Evolutionary conservation across 2,888 invertebrate species (phyloP).

Genomic region (Polydrusus tereticollis): DNA sequence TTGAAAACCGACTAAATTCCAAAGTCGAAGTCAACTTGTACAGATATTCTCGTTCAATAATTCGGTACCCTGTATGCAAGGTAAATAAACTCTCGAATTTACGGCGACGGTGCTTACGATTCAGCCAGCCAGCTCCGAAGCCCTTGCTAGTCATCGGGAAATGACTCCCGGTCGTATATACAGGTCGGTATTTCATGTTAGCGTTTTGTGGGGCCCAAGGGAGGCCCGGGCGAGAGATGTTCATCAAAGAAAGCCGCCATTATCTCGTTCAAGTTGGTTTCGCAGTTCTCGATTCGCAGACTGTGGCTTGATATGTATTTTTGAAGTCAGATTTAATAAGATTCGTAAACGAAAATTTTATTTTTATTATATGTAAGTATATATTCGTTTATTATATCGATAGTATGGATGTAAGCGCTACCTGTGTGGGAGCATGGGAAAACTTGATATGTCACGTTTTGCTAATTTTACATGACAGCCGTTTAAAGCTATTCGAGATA

Average conservation of each 20-base stretch:
- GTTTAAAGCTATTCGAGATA: no score
- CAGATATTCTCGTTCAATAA: no score
- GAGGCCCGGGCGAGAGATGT: slow-evolving; percentile 1
- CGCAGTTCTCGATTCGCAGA: not conserved
- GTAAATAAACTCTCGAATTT: slow-evolving; percentile 18
- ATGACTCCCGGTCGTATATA: slow-evolving; percentile 18
- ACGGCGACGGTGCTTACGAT: slow-evolving; percentile 11
- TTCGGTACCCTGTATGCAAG: not conserved
- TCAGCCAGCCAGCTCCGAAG: slow-evolving; percentile 4
- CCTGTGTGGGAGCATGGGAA: no score
- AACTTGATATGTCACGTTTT: no score
- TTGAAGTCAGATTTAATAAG: no score
- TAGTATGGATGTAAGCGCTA: no score
- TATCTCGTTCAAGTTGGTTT: not conserved
- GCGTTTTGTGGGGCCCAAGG: slow-evolving; percentile 16
- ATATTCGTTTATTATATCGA: no score
- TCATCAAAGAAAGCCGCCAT: slow-evolving; percentile 7
- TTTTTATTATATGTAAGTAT: no score
- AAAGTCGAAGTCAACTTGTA: no score
- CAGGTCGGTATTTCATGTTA: slow-evolving; percentile 20
- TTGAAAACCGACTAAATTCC: no score
- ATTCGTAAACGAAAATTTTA: no score
- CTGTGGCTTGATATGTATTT: not conserved
- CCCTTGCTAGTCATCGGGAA: slow-evolving; percentile 13
- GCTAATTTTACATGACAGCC: no score